These are phyloP conservation scores for Hydractinia symbiolongicarpus DNA, from an alignment of 30 jellyfish, hydroid and myxozoan genomes.

Conservation along the genomic window DNA sequence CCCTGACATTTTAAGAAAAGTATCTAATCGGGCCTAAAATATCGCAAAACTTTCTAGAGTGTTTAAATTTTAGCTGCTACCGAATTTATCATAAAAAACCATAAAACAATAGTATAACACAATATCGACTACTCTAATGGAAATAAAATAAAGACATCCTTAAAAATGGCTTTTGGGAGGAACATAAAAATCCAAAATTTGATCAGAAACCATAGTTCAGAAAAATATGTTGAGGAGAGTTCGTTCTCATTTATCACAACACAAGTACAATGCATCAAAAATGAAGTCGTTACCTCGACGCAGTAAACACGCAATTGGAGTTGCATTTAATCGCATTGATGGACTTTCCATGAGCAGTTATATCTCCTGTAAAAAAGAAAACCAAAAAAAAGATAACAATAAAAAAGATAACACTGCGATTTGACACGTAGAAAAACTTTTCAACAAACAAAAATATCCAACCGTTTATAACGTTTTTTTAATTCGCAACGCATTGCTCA, in stretches of 20 bases:
- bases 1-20: no score
- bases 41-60: no score
- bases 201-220: neutral
- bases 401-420: neutral
- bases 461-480: no score
- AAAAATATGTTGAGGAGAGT: neutral
- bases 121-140: neutral
- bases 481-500: no score
- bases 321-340: constrained; percentile 72
- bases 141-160: neutral
- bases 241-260: neutral
- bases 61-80: no score
- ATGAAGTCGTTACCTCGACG: constrained; percentile 57
- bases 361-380: constrained; percentile 47
- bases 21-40: no score
- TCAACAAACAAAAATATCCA: neutral
- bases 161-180: no score
- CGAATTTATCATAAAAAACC: no score
- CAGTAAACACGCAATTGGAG: constrained; percentile 56
- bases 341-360: constrained; percentile 62
- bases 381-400: neutral
- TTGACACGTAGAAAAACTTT: neutral
- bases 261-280: neutral
- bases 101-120: neutral
- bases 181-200: no score